Conservation (phyloP, 2,113 vertebrate species). For the Lucifuga dentata region DNA sequence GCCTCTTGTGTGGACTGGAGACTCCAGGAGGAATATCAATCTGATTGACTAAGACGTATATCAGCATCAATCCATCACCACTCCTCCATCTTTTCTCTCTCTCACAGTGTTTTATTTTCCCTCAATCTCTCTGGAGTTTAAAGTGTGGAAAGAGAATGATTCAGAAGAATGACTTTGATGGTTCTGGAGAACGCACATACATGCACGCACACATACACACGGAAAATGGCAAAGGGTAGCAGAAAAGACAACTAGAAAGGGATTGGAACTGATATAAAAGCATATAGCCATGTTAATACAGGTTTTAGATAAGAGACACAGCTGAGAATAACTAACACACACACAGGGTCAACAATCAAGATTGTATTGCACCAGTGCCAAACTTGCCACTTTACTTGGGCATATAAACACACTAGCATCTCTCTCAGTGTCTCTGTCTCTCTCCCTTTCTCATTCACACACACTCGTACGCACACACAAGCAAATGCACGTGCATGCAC, state of each 20-base stretch:
- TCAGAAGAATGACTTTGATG: neutral
- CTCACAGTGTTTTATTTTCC: neutral
- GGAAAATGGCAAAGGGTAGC: too few species aligned
- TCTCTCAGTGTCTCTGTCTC: neutral
- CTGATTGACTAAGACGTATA: neutral
- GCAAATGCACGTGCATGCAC: conserved; percentile 5
- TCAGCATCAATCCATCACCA: too few species aligned
- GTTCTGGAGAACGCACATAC: too few species aligned
- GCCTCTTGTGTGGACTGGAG: neutral
- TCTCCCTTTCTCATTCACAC: too few species aligned
- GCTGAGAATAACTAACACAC: neutral
- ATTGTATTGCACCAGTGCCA: too few species aligned
- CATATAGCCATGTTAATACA: neutral
- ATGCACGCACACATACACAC: neutral
- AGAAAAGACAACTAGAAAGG: neutral
- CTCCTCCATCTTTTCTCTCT: too few species aligned
- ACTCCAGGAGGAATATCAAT: neutral
- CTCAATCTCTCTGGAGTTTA: neutral
- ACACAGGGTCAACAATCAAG: too few species aligned
- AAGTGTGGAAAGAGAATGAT: neutral
- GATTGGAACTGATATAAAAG: neutral
- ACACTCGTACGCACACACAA: neutral
- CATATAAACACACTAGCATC: neutral
- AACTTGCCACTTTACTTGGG: too few species aligned
- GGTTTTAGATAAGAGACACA: neutral